Conservation (phyloP, 2,888 invertebrate species). For the Rhopalosiphum nymphaeae region DNA sequence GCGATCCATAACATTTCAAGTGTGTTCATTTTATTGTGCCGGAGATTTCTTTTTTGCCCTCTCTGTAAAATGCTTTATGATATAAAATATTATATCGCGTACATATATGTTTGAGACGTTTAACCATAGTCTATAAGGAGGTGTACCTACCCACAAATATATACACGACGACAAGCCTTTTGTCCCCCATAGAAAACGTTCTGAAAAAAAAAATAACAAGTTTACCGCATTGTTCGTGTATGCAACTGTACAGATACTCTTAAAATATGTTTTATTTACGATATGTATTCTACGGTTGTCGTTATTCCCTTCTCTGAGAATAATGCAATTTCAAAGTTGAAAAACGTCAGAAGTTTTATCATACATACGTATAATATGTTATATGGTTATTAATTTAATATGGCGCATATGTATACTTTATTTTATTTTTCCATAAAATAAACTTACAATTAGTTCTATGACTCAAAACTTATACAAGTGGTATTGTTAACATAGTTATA, state of each 20-base stretch:
- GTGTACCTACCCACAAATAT: constrained; percentile 45
- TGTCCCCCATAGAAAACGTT: constrained; percentile 32
- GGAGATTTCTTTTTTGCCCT: constrained; percentile 42
- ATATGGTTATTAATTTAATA: neutral
- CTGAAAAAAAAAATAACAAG: constrained; percentile 36
- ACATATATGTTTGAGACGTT: constrained; percentile 57
- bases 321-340: constrained; percentile 6
- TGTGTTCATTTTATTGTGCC: constrained; percentile 63
- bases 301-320: neutral
- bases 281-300: neutral
- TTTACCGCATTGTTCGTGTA: neutral
- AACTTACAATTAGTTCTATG: neutral
- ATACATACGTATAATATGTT: neutral
- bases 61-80: constrained; percentile 31
- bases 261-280: constrained; percentile 20
- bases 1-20: constrained; percentile 64
- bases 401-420: neutral
- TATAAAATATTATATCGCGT: constrained; percentile 38
- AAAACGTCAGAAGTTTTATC: neutral
- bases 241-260: neutral
- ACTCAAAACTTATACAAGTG: neutral
- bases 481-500: neutral
- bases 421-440: neutral
- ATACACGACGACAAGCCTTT: constrained; percentile 47
- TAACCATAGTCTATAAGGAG: constrained; percentile 42